phyloP scores from a whole-genome alignment of 1,140 invertebrate species.

The Onthophagus taurus region DNA sequence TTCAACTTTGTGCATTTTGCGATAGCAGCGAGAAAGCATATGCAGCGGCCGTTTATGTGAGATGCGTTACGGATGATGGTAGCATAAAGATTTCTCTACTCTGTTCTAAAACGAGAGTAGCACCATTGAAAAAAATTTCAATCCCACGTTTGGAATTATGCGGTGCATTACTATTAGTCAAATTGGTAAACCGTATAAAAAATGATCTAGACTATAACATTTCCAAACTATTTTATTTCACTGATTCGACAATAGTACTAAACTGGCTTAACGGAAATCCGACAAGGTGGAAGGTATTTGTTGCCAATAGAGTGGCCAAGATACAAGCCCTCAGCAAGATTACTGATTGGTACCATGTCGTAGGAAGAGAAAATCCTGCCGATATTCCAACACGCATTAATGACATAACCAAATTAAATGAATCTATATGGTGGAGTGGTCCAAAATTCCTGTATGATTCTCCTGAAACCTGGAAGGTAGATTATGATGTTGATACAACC shows the following conservation, averaged over 20 bases:
- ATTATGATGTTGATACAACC: no score
- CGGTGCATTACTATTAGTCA: not conserved
- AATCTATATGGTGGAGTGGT: constrained; percentile 6
- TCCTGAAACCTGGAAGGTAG: no score
- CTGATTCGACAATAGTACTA: constrained; percentile 4
- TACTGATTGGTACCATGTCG: constrained; percentile 1
- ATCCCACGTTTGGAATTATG: constrained; percentile 5
- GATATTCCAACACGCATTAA: not conserved
- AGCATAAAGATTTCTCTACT: constrained; percentile 20
- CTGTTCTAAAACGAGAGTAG: constrained; percentile 30
- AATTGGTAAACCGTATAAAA: no score
- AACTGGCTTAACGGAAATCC: not conserved
- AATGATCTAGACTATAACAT: no score
- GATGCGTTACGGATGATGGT: not conserved
- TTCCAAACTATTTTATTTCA: no score
- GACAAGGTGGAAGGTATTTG: constrained; percentile 1
- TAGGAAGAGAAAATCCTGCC: constrained; percentile 3
- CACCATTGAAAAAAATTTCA: constrained; percentile 33
- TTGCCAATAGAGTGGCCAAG: constrained; percentile 1
- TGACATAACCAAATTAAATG: not conserved
- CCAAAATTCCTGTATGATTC: constrained; percentile 1
- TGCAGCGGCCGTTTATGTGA: constrained; percentile 7
- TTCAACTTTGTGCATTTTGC: constrained; percentile 26
- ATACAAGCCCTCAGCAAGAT: constrained; percentile 1
- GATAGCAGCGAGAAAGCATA: constrained; percentile 24